Evolutionary conservation across 1,140 invertebrate species (phyloP), one percentile per base, ranked within the genome.

Genomic region (Anagrus nilaparvatae): DNA sequence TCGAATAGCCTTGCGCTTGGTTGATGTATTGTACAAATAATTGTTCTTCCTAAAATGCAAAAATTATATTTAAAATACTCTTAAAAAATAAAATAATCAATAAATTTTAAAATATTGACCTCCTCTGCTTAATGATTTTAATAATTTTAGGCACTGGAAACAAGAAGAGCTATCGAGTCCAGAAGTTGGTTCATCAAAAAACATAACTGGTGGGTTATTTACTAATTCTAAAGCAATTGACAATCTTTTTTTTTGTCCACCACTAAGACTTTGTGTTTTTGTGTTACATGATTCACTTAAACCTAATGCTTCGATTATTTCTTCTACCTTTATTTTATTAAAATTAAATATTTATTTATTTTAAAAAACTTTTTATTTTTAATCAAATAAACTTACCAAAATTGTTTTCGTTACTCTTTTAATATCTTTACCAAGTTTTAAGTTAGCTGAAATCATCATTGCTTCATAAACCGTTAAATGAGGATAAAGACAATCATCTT

Each of bases 161-260:
- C 86, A 88, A 3, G 85, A 79, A 5, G 82, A 78, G 52, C 84
- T 90, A 63, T 94, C 89, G 43, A 94, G 63, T 20, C 89, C 89
- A 52, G 87, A 92, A 56, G 90, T 95, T 29, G 90, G 90, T 61
- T 95, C 91, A 60, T 95, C 91, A 52, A 95, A 81, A 66, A 93
- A 91, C 72, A 95, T 79, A 7, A 94, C 73, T 4, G 87, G 85
- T 6, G 90, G 90, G 65, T 94, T 90, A 55, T 83, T 88, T 35
- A 93, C 70, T 44, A 87, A 59, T 60, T 87, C 83, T 25, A 91
- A 67, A n/a, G 88, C 89, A 37, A 95, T 90, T 3, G 85, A 82
- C 3, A 95, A 68, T 52, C 89, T 72, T 65, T 92, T 90, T 51
- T 79, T 78, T 65, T 94, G 85, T 3, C 91, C 91, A 20, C 89